Percentiles rank a stretch among this genome's conserved stretches.
These are phyloP conservation scores for Eupelmus urozonus DNA, from an alignment of 2,888 invertebrate genomes.

Conservation along the genomic window DNA sequence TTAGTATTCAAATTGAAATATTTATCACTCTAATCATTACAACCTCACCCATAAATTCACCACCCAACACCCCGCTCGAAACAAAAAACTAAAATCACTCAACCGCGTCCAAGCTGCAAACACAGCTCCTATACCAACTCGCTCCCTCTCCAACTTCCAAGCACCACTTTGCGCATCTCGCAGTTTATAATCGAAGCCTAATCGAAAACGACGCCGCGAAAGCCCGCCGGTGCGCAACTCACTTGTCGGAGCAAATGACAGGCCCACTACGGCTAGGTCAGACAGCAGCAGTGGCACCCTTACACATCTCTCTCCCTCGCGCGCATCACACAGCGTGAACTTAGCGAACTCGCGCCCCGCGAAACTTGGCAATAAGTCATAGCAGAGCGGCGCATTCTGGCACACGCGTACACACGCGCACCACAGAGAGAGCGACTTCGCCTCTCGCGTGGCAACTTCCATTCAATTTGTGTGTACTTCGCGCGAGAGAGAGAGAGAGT, in stretches of 20 bases:
- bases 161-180: too few species aligned
- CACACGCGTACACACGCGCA: constrained; percentile 43
- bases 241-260: constrained; percentile 15
- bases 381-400: constrained; percentile 54
- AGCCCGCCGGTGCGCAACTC: neutral
- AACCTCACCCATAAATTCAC: too few species aligned
- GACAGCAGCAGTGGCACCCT: neutral
- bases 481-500: too few species aligned
- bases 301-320: neutral
- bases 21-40: too few species aligned
- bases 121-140: neutral
- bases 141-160: neutral
- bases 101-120: too few species aligned
- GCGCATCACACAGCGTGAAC: neutral
- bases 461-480: constrained; percentile 64
- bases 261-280: neutral
- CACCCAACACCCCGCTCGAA: too few species aligned
- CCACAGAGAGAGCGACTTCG: neutral
- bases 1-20: too few species aligned
- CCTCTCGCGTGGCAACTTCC: constrained; percentile 54
- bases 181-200: constrained; percentile 51
- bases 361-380: constrained; percentile 63
- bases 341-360: constrained; percentile 14
- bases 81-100: too few species aligned
- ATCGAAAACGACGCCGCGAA: constrained; percentile 37